phyloP scores from a whole-genome alignment of 2,113 vertebrate species.

The Odontophorus gujanensis region DNA sequence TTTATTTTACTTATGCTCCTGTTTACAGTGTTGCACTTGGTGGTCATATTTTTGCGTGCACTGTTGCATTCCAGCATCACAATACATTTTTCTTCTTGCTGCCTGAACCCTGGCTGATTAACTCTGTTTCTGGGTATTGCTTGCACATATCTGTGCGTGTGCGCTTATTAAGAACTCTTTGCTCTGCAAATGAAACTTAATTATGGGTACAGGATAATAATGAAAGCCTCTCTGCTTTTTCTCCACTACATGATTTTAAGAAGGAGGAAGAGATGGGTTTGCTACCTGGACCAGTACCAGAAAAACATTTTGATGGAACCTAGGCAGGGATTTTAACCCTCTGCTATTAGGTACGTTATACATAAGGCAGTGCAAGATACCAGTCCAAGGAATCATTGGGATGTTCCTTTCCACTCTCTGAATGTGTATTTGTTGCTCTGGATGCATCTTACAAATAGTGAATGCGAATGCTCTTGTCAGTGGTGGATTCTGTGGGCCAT shows the following conservation, averaged over 20 bases:
- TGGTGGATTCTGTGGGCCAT: background rate
- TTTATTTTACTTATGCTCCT: slow-evolving; percentile 54
- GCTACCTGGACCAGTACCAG: background rate
- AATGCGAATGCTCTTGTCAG: fast-evolving
- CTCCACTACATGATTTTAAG: slow-evolving; percentile 6
- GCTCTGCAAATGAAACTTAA: slow-evolving; percentile 15
- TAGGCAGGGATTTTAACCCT: background rate
- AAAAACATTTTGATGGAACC: background rate
- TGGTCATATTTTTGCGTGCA: background rate
- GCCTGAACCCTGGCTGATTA: background rate
- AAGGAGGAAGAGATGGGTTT: background rate
- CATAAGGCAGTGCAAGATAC: background rate
- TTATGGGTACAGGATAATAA: background rate
- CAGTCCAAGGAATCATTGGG: background rate
- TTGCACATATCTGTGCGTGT: background rate
- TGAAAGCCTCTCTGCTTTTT: slow-evolving; percentile 36
- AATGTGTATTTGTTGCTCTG: background rate
- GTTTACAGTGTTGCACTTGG: slow-evolving; percentile 13
- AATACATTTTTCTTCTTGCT: background rate
- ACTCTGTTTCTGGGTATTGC: background rate
- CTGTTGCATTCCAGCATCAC: background rate
- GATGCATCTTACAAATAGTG: background rate
- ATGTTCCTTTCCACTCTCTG: background rate
- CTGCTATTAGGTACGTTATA: background rate
- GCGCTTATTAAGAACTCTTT: background rate